Evolutionary conservation across 2,113 vertebrate genomes (phyloP), one percentile per base, ranked within the genome.

Genomic region (Hyperopisus bebe): DNA sequence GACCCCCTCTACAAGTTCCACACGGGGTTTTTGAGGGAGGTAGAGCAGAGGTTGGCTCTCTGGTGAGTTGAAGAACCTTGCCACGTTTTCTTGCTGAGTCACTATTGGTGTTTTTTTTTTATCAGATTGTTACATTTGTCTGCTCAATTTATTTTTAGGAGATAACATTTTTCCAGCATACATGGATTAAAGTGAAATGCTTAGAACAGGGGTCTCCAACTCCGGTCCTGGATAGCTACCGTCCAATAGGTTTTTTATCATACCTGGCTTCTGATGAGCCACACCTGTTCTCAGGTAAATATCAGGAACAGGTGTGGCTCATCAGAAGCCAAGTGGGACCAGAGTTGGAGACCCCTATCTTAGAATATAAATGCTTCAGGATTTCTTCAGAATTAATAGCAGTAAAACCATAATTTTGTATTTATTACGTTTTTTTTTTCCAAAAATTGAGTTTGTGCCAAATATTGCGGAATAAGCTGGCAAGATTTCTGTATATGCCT

Each of bases 1-100:
- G 96, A 98, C 86, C 98, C 97, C n/a, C 94, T 99, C 94, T 94
- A 97, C 96, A 97, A 96, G 92, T 99, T 99, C 91, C 98, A 99
- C 88, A 95, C 97, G 90, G 96, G 93, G 85, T 99, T 99, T 95
- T 96, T 99, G 91, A 98, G 97, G 92, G 98, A 99, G 92, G 96
- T 97, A 93, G 98, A 99, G 93, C 97, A 98, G 90, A 96, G 98
- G 51, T 96, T 99, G 90, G 97, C 96, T 7, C 94, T 98, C 83
- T 99, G 98, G 98, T 99, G 93, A 96, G 97, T 51, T 13, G 24
- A 46, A 35, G 66, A 27, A 62, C 27, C 17, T 21, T 24, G 27
- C 19, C 44, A 46, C n/a, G 21, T 84, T 47, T 47, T 46, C 42
- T n/a, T 84, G 42, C 82, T 84, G 42, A 24, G 42, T 84, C 5